Evolutionary conservation across 2,888 invertebrate genomes (phyloP).

Genomic region (Scelioninae gen. 2): DNA sequence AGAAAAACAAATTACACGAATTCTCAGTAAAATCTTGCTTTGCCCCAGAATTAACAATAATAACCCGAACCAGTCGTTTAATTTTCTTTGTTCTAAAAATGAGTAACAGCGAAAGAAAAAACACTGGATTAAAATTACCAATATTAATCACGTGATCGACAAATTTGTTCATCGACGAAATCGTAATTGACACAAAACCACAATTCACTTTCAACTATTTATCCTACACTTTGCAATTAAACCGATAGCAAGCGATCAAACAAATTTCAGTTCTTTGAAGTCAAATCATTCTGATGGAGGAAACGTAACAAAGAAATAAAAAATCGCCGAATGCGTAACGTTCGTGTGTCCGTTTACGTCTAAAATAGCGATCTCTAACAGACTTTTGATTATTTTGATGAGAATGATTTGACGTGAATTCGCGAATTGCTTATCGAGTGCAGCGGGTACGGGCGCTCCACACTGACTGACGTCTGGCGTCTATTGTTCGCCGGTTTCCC

Average conservation of each 20-base stretch:
- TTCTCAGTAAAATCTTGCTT: too few species aligned
- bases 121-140: not conserved
- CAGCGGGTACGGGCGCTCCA: slow-evolving; percentile 64
- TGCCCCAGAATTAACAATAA: too few species aligned
- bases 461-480: slow-evolving; percentile 65
- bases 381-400: slow-evolving; percentile 25
- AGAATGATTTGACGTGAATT: slow-evolving; percentile 33
- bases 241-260: slow-evolving; percentile 6
- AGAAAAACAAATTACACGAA: too few species aligned
- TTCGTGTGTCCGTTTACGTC: not conserved
- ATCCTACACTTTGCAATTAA: slow-evolving; percentile 11
- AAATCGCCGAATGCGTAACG: not conserved
- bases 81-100: too few species aligned
- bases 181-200: slow-evolving; percentile 1
- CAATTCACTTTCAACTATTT: slow-evolving; percentile 1
- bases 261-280: slow-evolving; percentile 11
- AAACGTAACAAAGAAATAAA: not conserved
- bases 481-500: slow-evolving; percentile 63
- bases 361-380: slow-evolving; percentile 24
- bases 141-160: not conserved
- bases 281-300: not conserved
- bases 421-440: slow-evolving; percentile 45
- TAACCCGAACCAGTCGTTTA: too few species aligned
- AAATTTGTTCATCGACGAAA: not conserved
- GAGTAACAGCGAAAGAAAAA: not conserved